A percentile compares a stretch with the other conserved stretches of the same genome.
Conservation (phyloP, 2,888 invertebrate species). For the Priocnemis perturbator region DNA sequence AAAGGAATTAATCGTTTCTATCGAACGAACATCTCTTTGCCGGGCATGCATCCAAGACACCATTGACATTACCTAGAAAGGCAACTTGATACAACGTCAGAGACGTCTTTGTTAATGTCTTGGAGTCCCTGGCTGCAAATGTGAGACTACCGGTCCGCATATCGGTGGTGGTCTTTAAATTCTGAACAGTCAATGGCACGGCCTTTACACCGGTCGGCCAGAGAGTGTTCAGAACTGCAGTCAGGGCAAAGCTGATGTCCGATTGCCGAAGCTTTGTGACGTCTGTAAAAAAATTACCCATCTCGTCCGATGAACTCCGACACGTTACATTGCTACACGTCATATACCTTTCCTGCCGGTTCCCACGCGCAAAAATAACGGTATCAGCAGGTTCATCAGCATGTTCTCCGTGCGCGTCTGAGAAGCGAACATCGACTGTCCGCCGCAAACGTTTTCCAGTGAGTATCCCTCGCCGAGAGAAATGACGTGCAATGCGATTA, state of each 20-base stretch:
- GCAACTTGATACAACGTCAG: conserved; percentile 89
- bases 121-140: conserved; percentile 85
- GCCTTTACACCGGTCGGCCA: conserved; percentile 86
- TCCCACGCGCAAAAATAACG: conserved; percentile 95
- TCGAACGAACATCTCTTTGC: background rate
- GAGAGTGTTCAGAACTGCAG: conserved; percentile 92
- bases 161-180: conserved; percentile 84
- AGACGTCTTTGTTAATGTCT: conserved; percentile 86
- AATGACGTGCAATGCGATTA: conserved; percentile 96
- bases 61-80: conserved; percentile 79
- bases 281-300: conserved; percentile 77
- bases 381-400: conserved; percentile 96
- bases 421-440: conserved; percentile 90
- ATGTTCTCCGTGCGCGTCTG: conserved; percentile 96
- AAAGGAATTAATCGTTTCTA: conserved; percentile 44
- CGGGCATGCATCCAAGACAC: too few relatives aligned
- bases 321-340: background rate
- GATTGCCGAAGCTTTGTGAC: conserved; percentile 91
- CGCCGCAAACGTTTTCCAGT: conserved; percentile 96
- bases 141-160: conserved; percentile 88
- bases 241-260: conserved; percentile 94
- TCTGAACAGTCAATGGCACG: conserved; percentile 81
- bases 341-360: conserved; percentile 93
- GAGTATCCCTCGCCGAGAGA: conserved; percentile 94
- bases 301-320: background rate